Conservation (phyloP, 1,140 invertebrate genomes). For the Lysiphlebus fabarum region DNA sequence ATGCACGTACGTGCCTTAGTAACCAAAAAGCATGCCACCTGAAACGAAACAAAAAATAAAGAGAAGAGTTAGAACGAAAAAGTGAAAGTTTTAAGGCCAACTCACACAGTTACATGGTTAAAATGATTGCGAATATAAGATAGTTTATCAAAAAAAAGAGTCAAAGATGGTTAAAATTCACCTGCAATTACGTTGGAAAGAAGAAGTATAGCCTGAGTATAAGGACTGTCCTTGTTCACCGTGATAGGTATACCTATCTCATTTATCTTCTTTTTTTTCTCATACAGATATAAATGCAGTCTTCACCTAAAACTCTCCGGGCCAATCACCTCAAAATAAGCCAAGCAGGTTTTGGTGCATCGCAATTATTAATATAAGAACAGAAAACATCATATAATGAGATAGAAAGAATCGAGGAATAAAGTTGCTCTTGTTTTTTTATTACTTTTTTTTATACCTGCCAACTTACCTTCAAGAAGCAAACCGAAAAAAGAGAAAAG, state of each 20-base stretch:
- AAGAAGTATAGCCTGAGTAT: slow-evolving; percentile 12
- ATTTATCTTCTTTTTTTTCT: background rate
- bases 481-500: too few relatives aligned
- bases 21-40: slow-evolving; percentile 22
- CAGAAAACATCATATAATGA: background rate
- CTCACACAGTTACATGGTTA: background rate
- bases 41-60: background rate
- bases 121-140: background rate
- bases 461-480: too few relatives aligned
- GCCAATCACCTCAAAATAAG: slow-evolving; percentile 28
- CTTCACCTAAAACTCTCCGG: slow-evolving; percentile 25
- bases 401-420: slow-evolving; percentile 10
- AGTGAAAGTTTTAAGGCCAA: background rate
- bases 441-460: too few relatives aligned
- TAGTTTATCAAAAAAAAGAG: background rate
- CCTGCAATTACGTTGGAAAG: slow-evolving; percentile 25
- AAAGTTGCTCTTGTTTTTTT: background rate
- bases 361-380: slow-evolving; percentile 39
- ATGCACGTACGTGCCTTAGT: slow-evolving; percentile 19
- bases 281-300: slow-evolving; percentile 16
- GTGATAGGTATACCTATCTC: background rate
- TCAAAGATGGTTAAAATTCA: slow-evolving; percentile 17
- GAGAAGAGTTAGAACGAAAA: slow-evolving; percentile 4
- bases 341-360: slow-evolving; percentile 39
- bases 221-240: slow-evolving; percentile 8